Evolutionary conservation across 2,888 invertebrate genomes (phyloP), one percentile per base, ranked within the genome.

Genomic region (Argynnis bischoffii): DNA sequence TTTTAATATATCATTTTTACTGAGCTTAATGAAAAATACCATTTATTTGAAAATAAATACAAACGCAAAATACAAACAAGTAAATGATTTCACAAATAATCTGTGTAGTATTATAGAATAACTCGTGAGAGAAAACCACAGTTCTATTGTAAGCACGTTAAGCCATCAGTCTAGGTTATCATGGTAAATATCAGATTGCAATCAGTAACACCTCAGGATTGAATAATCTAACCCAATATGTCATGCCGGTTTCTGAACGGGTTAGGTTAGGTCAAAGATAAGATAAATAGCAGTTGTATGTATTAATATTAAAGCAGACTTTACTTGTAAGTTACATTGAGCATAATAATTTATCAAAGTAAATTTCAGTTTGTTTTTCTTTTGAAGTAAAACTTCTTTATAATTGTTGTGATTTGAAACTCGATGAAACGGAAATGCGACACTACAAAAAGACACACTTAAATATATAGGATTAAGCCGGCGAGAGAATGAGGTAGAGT

Each of bases 201-300:
- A 67, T 66, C 66, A 46, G 55, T 59, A 69, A 67, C 69, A 60
- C 59, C 67, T 69, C 59, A 46, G 63, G 67, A 69, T 67, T 69
- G 69, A 69, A 69, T 69, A 69, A 69, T 64, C 26, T 63, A 41
- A 41, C 18, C 51, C 31, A 51, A 61, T 61, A 61, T 56, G 55
- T 61, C 51, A 60, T 51, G 41, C 55, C 53, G 60, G 63, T 59
- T 59, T 59, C 60, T 31, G 66, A 59, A 60, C 51, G 15, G 55
- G 41, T 56, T 31, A 54, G 66, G 69, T 69, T 66, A 66, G 59
- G 66, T 63, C 59, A 51, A n/a, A 61, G 61, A 61, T 61, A 61
- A 61, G 61, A 61, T 61, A 61, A 61, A 51, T 51, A 61, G 51
- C 61, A 61, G 16, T 61, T 61, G 61, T 18, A 51, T 18, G 18